Evolutionary conservation across 2,888 invertebrate species (phyloP).

Genomic region (Brachypalpus laphriformis): DNA sequence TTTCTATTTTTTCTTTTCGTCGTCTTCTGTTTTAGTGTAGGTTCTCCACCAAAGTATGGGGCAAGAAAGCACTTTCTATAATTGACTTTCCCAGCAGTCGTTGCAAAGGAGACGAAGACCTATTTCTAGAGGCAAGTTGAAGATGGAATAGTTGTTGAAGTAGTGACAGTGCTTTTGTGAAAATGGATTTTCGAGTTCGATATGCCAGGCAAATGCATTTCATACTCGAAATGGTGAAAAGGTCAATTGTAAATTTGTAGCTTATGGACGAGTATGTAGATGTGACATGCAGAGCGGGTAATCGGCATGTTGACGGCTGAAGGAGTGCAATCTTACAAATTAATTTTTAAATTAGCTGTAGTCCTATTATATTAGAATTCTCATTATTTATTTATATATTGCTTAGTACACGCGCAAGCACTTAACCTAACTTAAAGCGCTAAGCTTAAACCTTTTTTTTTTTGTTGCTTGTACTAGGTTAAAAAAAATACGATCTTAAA

Average conservation of each 20-base stretch:
- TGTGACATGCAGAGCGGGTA: neutral
- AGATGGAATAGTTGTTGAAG: conserved; percentile 39
- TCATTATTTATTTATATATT: too few species aligned
- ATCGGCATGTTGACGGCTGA: neutral
- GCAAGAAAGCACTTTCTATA: conserved; percentile 64
- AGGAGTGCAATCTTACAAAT: neutral
- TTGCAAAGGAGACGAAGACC: neutral
- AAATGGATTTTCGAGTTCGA: conserved; percentile 25
- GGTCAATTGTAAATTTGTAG: conserved; percentile 34
- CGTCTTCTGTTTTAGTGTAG: neutral
- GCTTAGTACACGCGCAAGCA: too few species aligned
- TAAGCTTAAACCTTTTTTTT: too few species aligned
- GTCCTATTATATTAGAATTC: too few species aligned
- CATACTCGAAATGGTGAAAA: conserved; percentile 9
- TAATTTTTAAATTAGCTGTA: neutral
- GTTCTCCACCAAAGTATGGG: conserved; percentile 1
- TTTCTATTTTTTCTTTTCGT: conserved; percentile 13
- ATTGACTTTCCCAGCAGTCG: conserved; percentile 23
- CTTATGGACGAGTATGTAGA: neutral
- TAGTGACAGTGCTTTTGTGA: conserved; percentile 13
- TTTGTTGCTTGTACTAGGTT: too few species aligned
- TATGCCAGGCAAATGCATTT: conserved; percentile 31
- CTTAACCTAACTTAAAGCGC: too few species aligned
- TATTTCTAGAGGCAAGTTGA: conserved; percentile 1
- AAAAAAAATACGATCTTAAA: too few species aligned